These are phyloP conservation scores for Brevimyrus niger DNA, from an alignment of 2,113 vertebrate genomes.

Conservation along the genomic window DNA sequence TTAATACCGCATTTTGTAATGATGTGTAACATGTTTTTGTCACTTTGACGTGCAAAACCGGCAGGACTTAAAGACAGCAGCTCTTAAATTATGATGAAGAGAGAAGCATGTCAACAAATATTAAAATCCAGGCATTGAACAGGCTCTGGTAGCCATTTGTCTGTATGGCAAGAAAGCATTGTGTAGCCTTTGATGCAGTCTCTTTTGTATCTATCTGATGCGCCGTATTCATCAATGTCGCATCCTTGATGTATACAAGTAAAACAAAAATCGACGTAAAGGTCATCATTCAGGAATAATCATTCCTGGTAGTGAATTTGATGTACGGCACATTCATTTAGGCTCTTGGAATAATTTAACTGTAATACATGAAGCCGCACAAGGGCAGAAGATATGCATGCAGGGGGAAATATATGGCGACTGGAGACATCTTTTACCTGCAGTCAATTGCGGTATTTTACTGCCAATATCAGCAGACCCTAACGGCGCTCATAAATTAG, in stretches of 20 bases:
- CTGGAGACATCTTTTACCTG: slow-evolving; percentile 51
- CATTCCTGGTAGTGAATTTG: slow-evolving; percentile 35
- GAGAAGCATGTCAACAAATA: neutral
- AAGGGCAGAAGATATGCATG: slow-evolving; percentile 38
- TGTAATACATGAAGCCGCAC: slow-evolving; percentile 42
- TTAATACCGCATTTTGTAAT: neutral
- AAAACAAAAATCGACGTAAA: slow-evolving; percentile 63
- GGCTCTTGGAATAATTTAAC: slow-evolving; percentile 55
- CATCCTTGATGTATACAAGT: slow-evolving; percentile 56
- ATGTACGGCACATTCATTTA: slow-evolving; percentile 62
- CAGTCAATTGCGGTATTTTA: slow-evolving; percentile 63
- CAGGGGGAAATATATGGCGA: slow-evolving; percentile 50
- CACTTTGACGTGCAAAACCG: neutral
- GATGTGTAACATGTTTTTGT: neutral
- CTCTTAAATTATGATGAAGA: neutral
- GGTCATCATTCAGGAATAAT: slow-evolving; percentile 59
- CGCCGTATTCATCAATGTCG: slow-evolving; percentile 33
- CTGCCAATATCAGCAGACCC: slow-evolving; percentile 51
- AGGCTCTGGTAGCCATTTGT: neutral
- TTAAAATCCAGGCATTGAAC: neutral
- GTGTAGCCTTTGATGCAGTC: neutral
- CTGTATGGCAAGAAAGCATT: neutral
- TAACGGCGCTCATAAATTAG: slow-evolving; percentile 58
- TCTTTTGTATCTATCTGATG: slow-evolving; percentile 12
- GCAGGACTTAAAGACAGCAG: neutral